Base-by-base conservation (phyloP, 2,888 invertebrate genomes). In the Apamea epomidion region DNA sequence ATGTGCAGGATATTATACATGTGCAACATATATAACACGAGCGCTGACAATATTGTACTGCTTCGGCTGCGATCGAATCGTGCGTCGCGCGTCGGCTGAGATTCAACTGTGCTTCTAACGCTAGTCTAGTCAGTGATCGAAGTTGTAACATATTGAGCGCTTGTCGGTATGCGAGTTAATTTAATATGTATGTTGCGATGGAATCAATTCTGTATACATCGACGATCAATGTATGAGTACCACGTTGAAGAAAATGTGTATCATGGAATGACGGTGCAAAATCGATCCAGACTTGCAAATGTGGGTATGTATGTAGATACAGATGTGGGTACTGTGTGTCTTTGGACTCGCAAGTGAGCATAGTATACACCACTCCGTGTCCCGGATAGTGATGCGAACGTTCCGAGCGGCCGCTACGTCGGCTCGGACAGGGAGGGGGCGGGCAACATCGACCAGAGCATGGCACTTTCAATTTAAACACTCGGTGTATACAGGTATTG, bases 211-310 rank as follows among this genome's bases (percentile, higher is more conserved):
- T 91, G 87, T 92, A 90, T 91, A 91, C 89, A 91, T 90, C 87
- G 90, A 89, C 86, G 85, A 84, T 79, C 87, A 81, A 88, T 86
- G 91, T 86, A 86, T 89, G 88, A 87, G 91, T 91, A 91, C 89
- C 89, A 91, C 91, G 91, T 91, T 89, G 90, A 87, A 89, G 80
- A 86, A 67, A 76, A 86, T 90, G 94, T 95, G 95, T 96, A 94
- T 96, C 93, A 95, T 96, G 97, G 96, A 97, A 96, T 96, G 95
- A 97, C 97, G 97, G 97, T 97, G 97, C 97, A 97, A 97, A 97
- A 97, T 97, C 97, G 97, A 97, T 96, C 96, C 94, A 94, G 93
- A 95, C 94, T 95, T 95, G 95, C 95, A 94, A 92, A 93, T 95
- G 94, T 95, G 89, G 91, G 89, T 91, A 89, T 89, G 90, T 91